Evolutionary conservation across 2,113 vertebrate genomes (phyloP).

Genomic region (Coturnix japonica): DNA sequence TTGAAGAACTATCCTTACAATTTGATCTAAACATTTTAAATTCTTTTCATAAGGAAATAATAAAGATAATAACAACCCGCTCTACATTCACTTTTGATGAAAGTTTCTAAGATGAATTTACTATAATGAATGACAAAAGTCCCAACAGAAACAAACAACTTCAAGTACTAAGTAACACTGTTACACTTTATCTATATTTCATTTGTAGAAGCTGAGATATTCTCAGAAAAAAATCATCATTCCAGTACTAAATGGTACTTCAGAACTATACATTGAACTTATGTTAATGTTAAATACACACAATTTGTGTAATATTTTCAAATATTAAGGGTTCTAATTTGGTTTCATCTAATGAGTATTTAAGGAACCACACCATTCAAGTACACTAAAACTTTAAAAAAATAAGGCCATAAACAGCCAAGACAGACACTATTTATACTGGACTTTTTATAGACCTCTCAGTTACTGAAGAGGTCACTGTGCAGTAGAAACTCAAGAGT

Average conservation of each 20-base stretch:
- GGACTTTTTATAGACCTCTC: not conserved
- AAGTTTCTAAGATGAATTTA: not conserved
- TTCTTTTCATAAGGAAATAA: not conserved
- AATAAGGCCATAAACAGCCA: not conserved
- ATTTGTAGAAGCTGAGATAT: not conserved
- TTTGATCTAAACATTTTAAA: not conserved
- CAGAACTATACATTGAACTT: not conserved
- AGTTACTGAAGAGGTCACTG: not conserved
- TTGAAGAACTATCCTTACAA: not conserved
- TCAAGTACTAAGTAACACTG: not conserved
- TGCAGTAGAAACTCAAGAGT: not conserved
- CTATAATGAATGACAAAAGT: not conserved
- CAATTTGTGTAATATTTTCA: not conserved
- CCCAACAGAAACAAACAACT: not conserved
- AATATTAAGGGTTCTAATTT: not conserved
- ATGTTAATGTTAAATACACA: not conserved
- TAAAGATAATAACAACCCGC: not conserved
- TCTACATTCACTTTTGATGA: not conserved
- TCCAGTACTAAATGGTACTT: not conserved
- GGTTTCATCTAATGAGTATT: not conserved
- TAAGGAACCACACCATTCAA: not conserved
- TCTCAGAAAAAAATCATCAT: not conserved
- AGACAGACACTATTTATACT: not conserved
- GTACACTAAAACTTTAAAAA: not conserved
- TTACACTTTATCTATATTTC: not conserved